These are phyloP conservation scores for Macrobrachium nipponense DNA, from an alignment of 1,140 invertebrate genomes.

Conservation along the genomic window DNA sequence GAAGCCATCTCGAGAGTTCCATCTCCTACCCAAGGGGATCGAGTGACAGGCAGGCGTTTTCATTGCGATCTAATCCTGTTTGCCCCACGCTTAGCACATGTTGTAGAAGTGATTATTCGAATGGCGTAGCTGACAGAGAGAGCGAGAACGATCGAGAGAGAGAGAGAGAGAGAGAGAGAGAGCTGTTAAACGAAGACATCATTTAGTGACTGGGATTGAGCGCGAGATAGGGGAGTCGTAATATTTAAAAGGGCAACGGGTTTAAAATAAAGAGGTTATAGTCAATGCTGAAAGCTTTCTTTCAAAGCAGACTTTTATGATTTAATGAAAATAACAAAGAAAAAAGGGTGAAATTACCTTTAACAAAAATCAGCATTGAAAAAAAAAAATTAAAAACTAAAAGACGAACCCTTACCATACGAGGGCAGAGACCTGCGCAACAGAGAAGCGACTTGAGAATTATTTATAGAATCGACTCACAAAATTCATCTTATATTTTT, in stretches of 20 bases:
- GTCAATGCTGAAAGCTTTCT: no score
- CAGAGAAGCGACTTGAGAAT: no score
- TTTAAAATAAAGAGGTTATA: no score
- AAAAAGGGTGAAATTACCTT: no score
- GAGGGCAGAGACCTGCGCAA: no score
- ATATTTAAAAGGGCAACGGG: background rate
- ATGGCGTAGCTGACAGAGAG: slow-evolving; percentile 4
- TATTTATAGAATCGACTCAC: no score
- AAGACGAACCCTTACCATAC: no score
- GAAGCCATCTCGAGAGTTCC: background rate
- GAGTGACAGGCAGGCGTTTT: slow-evolving; percentile 28
- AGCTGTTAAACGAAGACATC: background rate
- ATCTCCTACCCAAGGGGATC: slow-evolving; percentile 24
- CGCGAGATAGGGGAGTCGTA: background rate
- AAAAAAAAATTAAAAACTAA: no score
- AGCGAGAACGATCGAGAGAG: background rate
- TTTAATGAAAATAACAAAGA: no score
- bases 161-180: background rate
- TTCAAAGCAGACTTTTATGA: no score
- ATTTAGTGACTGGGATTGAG: background rate
- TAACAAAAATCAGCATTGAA: no score
- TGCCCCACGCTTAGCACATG: slow-evolving; percentile 31
- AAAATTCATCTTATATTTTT: no score
- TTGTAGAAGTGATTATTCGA: slow-evolving; percentile 23
- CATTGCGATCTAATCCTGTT: slow-evolving; percentile 34